A percentile compares a stretch with the other conserved stretches of the same genome.
Evolutionary conservation across 2,888 invertebrate species (phyloP).

Genomic region (Hydroisotoma schaefferi): DNA sequence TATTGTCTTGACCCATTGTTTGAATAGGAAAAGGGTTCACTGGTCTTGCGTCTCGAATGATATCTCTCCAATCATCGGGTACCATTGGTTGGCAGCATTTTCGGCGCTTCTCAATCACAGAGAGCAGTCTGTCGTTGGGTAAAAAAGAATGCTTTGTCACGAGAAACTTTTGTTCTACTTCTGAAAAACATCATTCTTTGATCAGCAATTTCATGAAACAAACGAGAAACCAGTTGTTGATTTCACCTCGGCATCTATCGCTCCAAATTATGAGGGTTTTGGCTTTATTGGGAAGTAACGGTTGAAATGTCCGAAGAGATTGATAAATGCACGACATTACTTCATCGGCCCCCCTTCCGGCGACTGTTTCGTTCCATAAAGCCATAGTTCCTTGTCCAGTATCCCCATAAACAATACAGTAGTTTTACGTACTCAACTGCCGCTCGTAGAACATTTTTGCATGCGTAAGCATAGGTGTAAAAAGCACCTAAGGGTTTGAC

Average conservation of each 20-base stretch:
- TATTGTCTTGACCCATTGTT: too few species aligned
- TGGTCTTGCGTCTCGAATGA: not conserved
- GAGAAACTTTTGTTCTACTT: slow-evolving; percentile 1
- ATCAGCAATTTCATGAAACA: not conserved
- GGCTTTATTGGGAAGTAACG: not conserved
- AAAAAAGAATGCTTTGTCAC: not conserved
- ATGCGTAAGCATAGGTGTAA: not conserved
- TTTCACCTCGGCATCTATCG: not conserved
- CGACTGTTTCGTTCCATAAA: not conserved
- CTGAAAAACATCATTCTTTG: not conserved
- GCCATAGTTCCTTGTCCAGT: not conserved
- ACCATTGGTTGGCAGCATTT: not conserved
- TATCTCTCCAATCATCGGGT: not conserved
- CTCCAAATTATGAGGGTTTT: slow-evolving; percentile 1
- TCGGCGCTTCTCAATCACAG: not conserved
- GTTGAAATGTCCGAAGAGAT: not conserved
- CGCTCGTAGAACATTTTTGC: not conserved
- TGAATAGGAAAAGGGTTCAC: not conserved
- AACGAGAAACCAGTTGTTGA: not conserved
- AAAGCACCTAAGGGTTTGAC: not conserved
- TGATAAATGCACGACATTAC: not conserved
- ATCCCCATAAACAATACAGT: not conserved
- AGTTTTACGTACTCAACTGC: not conserved
- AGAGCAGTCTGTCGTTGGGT: not conserved
- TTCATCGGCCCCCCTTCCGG: not conserved